Evolutionary conservation across 2,113 vertebrate species (phyloP).

Genomic region (Trochalopteron elliotii): DNA sequence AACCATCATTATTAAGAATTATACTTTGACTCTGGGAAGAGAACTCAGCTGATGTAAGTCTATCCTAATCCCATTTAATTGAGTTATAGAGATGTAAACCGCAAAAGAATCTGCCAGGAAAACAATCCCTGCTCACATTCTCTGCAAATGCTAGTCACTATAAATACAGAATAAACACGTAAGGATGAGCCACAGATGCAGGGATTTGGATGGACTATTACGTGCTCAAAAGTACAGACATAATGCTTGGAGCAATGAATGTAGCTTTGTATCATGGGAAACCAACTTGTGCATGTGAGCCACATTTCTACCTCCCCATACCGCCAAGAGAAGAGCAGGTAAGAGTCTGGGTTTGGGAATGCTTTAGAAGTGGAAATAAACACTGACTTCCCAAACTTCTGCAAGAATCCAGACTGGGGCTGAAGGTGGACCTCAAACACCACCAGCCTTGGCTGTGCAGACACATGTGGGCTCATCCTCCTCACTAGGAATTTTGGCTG

Average conservation of each 20-base stretch:
- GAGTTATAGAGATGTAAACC: constrained; percentile 32
- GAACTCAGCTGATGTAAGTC: constrained; percentile 36
- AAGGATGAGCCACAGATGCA: background rate
- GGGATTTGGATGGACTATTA: background rate
- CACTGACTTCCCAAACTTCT: background rate
- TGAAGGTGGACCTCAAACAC: background rate
- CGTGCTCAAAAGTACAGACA: background rate
- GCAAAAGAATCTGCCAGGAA: background rate
- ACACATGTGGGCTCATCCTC: accelerated
- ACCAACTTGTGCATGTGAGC: background rate
- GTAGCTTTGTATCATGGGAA: background rate
- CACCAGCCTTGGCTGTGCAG: background rate
- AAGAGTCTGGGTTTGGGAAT: background rate
- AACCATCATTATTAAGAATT: constrained; percentile 6
- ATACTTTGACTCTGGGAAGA: background rate
- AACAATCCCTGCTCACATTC: background rate
- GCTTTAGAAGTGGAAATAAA: background rate
- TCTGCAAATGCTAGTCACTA: background rate
- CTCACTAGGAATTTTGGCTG: background rate
- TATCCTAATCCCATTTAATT: constrained; percentile 55
- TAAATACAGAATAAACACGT: background rate
- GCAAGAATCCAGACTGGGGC: background rate
- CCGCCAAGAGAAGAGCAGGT: background rate
- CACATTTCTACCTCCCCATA: accelerated
- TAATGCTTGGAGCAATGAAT: background rate